Evolutionary conservation across 1,140 invertebrate species (phyloP), one percentile per base, ranked within the genome.

Genomic region (Papilio machaon): DNA sequence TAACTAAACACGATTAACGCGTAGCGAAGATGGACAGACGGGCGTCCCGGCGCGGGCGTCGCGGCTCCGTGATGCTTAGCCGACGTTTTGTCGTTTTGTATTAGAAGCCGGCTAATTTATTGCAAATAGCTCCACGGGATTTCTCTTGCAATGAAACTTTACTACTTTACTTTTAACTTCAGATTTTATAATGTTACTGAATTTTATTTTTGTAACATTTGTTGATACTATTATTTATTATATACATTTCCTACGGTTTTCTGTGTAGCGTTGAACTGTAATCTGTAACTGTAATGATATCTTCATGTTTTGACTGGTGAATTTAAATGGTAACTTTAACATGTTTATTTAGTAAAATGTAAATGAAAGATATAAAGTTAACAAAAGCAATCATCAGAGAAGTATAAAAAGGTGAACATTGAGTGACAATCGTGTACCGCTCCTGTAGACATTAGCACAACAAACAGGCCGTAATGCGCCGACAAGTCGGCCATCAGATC

Each of bases 1-100:
- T 95, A 95, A 95, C 95, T 95, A 95, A 95, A 95, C 95, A 95
- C 94, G 94, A 95, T 95, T 95, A 95, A 95, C 95, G 94, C 91
- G 91, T 89, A 87, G 89, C 88, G 91, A 88, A 93, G 91, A 92
- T 91, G 92, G 93, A 94, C 91, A 92, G 91, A 86, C 90, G 88
- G 91, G 88, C 81, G 86, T 85, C 77, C 80, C 82, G 81, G 64
- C 30, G 11, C 30, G 30, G 64, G 30, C 23, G 64, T 2, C 64
- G 64, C 64, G 84, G 82, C 67, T 80, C 85, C 85, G 86, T 88
- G 87, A 91, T 85, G 89, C 89, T 90, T 86, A 87, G 87, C 89
- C 88, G 88, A 87, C 85, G 86, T 92, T 93, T 93, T 93, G 89
- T 92, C 90, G 89, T 92, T 92, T 94, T 93, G 91, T 93, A 93